Evolutionary conservation across 2,113 vertebrate species (phyloP).

Genomic region (Scophthalmus maximus): DNA sequence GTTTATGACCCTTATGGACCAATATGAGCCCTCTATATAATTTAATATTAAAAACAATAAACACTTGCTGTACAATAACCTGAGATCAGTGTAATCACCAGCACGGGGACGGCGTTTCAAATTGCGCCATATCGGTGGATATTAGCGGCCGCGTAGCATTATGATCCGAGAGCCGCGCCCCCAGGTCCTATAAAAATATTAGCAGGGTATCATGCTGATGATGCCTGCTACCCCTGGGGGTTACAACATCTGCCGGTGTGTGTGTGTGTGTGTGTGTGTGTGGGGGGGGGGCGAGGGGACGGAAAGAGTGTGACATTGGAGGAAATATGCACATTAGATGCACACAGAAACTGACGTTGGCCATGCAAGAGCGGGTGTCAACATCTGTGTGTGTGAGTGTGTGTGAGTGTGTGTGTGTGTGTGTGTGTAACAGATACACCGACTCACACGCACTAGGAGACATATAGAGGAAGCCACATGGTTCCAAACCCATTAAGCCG

Average conservation of each 20-base stretch:
- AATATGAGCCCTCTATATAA: constrained; percentile 39
- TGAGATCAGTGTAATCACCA: constrained; percentile 46
- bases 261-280: constrained; percentile 9
- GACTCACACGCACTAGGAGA: constrained; percentile 19
- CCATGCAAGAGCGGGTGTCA: constrained; percentile 24
- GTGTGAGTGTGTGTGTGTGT: constrained; percentile 30
- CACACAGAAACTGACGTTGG: constrained; percentile 27
- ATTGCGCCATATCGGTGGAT: constrained; percentile 43
- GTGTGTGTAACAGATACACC: neutral
- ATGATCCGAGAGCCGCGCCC: constrained; percentile 31
- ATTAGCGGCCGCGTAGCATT: constrained; percentile 56
- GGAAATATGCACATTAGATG: constrained; percentile 30
- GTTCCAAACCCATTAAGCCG: constrained; percentile 68
- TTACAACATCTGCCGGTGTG: constrained; percentile 47
- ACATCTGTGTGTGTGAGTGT: constrained; percentile 46
- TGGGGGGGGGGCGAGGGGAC: neutral
- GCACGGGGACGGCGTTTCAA: constrained; percentile 16
- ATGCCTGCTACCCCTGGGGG: constrained; percentile 28
- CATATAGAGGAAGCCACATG: constrained; percentile 62
- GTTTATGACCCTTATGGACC: constrained; percentile 42
- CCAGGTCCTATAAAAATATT: constrained; percentile 68
- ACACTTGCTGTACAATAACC: constrained; percentile 51
- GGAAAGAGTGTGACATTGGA: constrained; percentile 2
- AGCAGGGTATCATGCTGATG: constrained; percentile 58
- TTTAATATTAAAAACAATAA: constrained; percentile 62